Evolutionary conservation across 2,888 invertebrate species (phyloP).

Genomic region (Spodoptera exigua): DNA sequence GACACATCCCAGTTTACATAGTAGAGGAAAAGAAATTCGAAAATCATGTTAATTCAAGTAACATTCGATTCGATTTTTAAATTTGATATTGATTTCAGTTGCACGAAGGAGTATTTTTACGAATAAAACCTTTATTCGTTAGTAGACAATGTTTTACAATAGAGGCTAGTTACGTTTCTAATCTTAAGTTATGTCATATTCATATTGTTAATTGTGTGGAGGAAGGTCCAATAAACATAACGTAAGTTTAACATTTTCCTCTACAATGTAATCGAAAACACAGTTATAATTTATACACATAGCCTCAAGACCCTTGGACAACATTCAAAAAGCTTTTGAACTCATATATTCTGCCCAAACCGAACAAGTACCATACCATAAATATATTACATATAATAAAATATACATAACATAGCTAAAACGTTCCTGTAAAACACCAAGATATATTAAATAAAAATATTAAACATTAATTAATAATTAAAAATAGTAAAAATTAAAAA

Average conservation of each 20-base stretch:
- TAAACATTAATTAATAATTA: conserved; percentile 29
- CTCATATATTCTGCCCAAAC: conserved; percentile 32
- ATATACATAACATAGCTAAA: conserved; percentile 41
- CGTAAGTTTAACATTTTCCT: conserved; percentile 46
- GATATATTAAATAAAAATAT: conserved; percentile 49
- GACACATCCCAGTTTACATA: conserved; percentile 41
- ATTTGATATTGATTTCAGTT: too few relatives aligned
- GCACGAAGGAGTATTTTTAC: too few relatives aligned
- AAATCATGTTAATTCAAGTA: conserved; percentile 5
- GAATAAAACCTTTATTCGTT: too few relatives aligned
- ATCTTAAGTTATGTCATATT: too few relatives aligned
- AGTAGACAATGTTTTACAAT: too few relatives aligned
- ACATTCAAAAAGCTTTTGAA: conserved; percentile 41
- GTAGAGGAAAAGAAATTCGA: conserved; percentile 46
- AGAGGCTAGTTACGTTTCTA: too few relatives aligned
- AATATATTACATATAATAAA: conserved; percentile 30
- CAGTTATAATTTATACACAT: conserved; percentile 15
- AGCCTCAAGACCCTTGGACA: conserved; percentile 16
- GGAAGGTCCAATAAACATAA: too few relatives aligned
- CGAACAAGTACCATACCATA: conserved; percentile 31
- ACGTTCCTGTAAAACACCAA: conserved; percentile 57
- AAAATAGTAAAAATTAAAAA: conserved; percentile 41
- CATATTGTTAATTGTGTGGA: too few relatives aligned
- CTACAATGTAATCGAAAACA: conserved; percentile 39
- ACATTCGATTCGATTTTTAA: too few relatives aligned